These are phyloP conservation scores for Cololabis saira DNA, from an alignment of 2,113 vertebrate species.

Conservation along the genomic window DNA sequence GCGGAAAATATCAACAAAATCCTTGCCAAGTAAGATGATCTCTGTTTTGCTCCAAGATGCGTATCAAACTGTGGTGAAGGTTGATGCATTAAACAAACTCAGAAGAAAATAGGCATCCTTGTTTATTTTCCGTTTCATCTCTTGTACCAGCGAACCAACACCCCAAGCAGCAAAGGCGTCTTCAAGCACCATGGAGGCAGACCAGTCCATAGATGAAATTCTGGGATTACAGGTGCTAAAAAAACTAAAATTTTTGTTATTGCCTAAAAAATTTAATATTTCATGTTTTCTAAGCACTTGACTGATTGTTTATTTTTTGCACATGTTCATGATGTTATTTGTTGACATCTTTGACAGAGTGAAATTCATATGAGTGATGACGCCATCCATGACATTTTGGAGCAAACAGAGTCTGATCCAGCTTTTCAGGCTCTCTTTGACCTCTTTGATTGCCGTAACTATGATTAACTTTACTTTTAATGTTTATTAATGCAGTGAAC, in stretches of 20 bases:
- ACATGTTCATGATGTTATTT: neutral
- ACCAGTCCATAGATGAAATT: constrained; percentile 97
- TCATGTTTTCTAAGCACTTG: neutral
- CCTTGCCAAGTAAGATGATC: constrained; percentile 85
- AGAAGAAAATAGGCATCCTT: neutral
- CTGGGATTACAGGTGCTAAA: constrained; percentile 90
- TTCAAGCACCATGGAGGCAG: constrained; percentile 84
- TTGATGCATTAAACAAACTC: neutral
- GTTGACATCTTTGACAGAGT: constrained; percentile 78
- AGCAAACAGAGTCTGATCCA: constrained; percentile 96
- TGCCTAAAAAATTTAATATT: neutral
- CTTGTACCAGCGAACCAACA: constrained; percentile 84
- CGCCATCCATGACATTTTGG: constrained; percentile 95
- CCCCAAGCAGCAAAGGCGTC: constrained; percentile 86
- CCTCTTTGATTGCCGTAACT: constrained; percentile 93
- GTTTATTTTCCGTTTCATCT: neutral
- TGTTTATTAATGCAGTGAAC: neutral
- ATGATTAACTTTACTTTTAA: constrained; percentile 5
- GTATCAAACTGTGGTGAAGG: neutral
- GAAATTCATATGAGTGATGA: constrained; percentile 99
- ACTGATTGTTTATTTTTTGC: neutral
- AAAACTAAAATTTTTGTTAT: no score
- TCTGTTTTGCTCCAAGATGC: neutral
- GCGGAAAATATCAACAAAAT: constrained; percentile 99
- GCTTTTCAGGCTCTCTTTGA: constrained; percentile 98